These are phyloP conservation scores for Pterostichus madidus DNA, from an alignment of 2,888 invertebrate genomes.

Conservation along the genomic window DNA sequence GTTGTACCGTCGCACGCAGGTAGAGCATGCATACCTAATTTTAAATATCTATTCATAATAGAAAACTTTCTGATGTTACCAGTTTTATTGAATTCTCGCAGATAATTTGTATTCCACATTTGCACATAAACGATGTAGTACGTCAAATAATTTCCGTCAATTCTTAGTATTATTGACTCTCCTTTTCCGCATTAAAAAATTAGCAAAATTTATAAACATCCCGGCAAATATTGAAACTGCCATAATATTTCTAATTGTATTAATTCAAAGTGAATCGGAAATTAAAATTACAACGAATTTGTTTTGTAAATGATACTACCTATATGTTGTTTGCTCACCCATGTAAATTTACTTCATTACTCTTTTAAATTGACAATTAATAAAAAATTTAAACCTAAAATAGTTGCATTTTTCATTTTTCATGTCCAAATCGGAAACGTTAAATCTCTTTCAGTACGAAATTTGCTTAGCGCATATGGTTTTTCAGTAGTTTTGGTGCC, in stretches of 20 bases:
- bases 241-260: not conserved
- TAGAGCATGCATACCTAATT: slow-evolving; percentile 43
- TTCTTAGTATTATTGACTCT: too few species aligned
- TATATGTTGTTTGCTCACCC: too few species aligned
- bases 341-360: too few species aligned
- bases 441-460: not conserved
- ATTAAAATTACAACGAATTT: not conserved
- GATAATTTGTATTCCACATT: slow-evolving; percentile 9
- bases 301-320: slow-evolving; percentile 1
- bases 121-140: not conserved
- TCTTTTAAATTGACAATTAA: not conserved
- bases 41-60: slow-evolving; percentile 38
- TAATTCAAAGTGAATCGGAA: not conserved
- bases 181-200: too few species aligned
- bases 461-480: slow-evolving; percentile 11
- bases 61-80: slow-evolving; percentile 37
- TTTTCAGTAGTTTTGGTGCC: slow-evolving; percentile 8
- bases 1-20: not conserved
- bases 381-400: not conserved
- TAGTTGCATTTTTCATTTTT: not conserved
- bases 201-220: not conserved
- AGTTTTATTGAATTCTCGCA: slow-evolving; percentile 24
- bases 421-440: not conserved
- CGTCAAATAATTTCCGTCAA: not conserved
- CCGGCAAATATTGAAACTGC: not conserved